phyloP scores from a whole-genome alignment of 2,797 vertebrate species.

The Anabas testudineus region DNA sequence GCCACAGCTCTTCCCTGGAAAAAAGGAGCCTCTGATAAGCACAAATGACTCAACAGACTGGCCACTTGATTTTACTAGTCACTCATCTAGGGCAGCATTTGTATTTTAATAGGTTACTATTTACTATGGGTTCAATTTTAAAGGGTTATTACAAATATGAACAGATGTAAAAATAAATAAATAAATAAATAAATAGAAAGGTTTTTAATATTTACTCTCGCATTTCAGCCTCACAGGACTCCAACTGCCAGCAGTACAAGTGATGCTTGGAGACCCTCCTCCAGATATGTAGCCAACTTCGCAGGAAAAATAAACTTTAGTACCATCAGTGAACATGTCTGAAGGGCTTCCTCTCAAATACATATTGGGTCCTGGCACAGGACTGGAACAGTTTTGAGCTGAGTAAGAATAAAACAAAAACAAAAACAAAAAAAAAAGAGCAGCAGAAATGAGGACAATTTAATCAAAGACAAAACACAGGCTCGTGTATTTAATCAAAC shows the following conservation, averaged over 20 bases:
- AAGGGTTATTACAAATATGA: too few species aligned
- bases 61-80: too few species aligned
- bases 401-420: background rate
- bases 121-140: too few species aligned
- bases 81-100: too few species aligned
- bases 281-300: accelerated
- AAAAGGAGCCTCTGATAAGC: background rate
- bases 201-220: constrained; percentile 73
- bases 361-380: constrained; percentile 15
- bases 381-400: constrained; percentile 53
- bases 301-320: constrained; percentile 41
- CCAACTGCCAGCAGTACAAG: constrained; percentile 66
- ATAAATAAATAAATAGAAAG: too few species aligned
- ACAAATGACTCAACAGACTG: too few species aligned
- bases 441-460: background rate
- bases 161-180: too few species aligned
- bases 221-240: constrained; percentile 16
- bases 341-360: accelerated
- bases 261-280: accelerated
- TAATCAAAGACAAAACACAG: constrained; percentile 3
- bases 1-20: background rate
- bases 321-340: background rate
- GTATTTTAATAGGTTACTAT: too few species aligned
- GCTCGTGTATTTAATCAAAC: background rate
- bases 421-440: background rate